Evolutionary conservation across 2,888 invertebrate species (phyloP), one percentile per base, ranked within the genome.

Genomic region (Megastigmus dorsalis): DNA sequence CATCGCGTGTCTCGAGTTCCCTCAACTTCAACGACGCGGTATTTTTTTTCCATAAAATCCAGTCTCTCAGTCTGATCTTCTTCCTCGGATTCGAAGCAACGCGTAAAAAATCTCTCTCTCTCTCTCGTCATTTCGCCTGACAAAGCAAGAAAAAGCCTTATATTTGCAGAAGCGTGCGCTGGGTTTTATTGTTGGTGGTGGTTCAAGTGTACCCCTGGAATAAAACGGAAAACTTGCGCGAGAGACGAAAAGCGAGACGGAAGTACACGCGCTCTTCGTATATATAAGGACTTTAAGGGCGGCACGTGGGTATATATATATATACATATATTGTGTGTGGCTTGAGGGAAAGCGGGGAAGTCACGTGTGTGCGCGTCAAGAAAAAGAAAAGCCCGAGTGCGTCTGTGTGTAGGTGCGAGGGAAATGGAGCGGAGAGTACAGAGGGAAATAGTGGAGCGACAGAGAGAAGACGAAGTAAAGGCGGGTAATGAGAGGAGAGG

Each of bases 341-440:
- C 23, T 48, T 13, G 13, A 55, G n/a, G 18, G 62, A 62, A 62
- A 62, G 20, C 28, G 45, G 10, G 10, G 26, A 54, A 62, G 15
- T 50, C 36, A 36, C 33, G 50, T n/a, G 26, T 26, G 38, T 9
- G n/a, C 26, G 50, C n/a, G 15, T 18, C 23, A 41, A 10, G 26
- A 28, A 7, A 33, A 28, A n/a, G n/a, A n/a, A n/a, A n/a, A n/a
- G n/a, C n/a, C 10, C 20, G 26, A 28, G 15, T 41, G n/a, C 4
- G 38, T n/a, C n/a, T n/a, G n/a, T n/a, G n/a, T n/a, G n/a, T n/a
- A n/a, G n/a, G n/a, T 30, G 26, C 23, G 15, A 33, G 23, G 4
- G 65, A 67, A 67, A 20, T 45, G 5, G 59, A 68, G 38, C 15
- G 43, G 28, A 55, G 55, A 55, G 15, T 45, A 66, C 15, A 33